Evolutionary conservation across 2,888 invertebrate genomes (phyloP), one percentile per base, ranked within the genome.

Genomic region (Tipula unca): DNA sequence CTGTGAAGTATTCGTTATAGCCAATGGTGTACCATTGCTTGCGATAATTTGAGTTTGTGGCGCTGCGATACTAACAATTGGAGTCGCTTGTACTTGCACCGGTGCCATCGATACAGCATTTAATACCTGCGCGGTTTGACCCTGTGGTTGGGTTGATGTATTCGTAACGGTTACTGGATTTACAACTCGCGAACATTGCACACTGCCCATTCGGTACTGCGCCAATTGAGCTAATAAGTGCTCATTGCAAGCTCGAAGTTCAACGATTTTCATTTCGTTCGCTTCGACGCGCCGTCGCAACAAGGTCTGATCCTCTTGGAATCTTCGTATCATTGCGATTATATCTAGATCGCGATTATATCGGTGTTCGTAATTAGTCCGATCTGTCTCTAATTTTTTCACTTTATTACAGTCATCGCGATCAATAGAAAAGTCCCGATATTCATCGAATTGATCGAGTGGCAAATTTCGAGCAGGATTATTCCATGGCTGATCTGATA

Each of bases 211-310:
- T 36, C 95, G 92, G 86, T 95, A 90, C 87, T 94, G 94, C 29
- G 95, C 95, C 90, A 95, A 95, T 90, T 96, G 95, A 88, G 95
- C 95, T 87, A 96, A 90, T 13, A 96, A 91, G 89, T 95, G 95
- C 89, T 96, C 95, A 89, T 96, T 96, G 8, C 95, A 95, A 1
- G 95, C 95, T 42, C 94, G 94, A 87, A 95, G 90, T 89, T 95
- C 95, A 39, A 93, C 93, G 20, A 94, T 88, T 87, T 88, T 88
- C 5, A 88, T 87, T 87, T 88, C 88, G 86, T 88, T 88, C 17
- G 88, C 87, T 86, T 88, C 88, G 1, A 88, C 88, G 5, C 88
- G 87, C 1, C 88, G 87, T 5, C 88, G 87, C 2, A 89, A 85
- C 87, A 88, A 88, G 5, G 86, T 86, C 29, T 88, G 88, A n/a